Evolutionary conservation across 2,113 vertebrate species (phyloP), one percentile per base, ranked within the genome.

Genomic region (Stigmatopora argus): DNA sequence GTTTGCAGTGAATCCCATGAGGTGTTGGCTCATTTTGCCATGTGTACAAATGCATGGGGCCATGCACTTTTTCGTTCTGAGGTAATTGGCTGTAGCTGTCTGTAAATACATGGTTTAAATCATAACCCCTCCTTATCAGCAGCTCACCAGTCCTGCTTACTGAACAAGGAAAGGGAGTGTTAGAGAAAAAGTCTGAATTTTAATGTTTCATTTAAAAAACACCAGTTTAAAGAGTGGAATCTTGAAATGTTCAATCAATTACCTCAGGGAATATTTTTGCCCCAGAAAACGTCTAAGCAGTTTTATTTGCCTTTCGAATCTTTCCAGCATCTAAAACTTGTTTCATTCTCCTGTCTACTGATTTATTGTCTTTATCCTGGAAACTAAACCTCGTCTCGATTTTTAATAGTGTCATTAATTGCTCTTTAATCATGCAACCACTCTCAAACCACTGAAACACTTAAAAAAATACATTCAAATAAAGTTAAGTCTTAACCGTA

Each of bases 51-150:
- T 72, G 65, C 75, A 77, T 19, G 46, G 67, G 60, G 66, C n/a
- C 56, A 57, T 72, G 65, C 49, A 81, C 56, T 59, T 69, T 64
- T 66, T 71, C 76, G 63, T 73, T 55, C 31, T 64, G 56, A 77
- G 52, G 66, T 78, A 79, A 83, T 73, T 81, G 80, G 67, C 70
- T 77, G 65, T 73, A 73, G 64, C 66, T 76, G 67, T 55, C 72
- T 69, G 74, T 79, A 73, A 77, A 81, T 73, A 75, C 74, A 75
- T 53, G 67, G 71, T 82, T 79, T 74, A 75, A 77, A 82, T 86
- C 72, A 75, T 69, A 80, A 70, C 70, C 69, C 45, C 21, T 56
- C 19, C 79, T 86, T 84, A 83, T 84, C 84, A 80, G 78, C 73
- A 19, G 21, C 41, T 58, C 41, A 44, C 75, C 75, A 83, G 78